Evolutionary conservation across 2,797 vertebrate species (phyloP), one percentile per base, ranked within the genome.

Genomic region (Syngnathus rostellatus): DNA sequence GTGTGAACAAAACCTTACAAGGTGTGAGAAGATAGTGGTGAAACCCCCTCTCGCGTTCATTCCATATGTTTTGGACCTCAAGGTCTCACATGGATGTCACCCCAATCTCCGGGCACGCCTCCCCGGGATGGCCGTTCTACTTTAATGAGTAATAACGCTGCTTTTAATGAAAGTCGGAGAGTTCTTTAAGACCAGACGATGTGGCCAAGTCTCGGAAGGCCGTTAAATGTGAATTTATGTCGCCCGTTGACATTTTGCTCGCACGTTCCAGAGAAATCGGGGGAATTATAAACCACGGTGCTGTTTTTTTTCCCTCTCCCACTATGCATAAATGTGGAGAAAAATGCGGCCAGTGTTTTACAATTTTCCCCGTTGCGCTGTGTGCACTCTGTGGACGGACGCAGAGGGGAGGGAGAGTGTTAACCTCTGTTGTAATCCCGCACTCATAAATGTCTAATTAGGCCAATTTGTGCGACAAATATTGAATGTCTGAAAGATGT

Each of bases 141-240:
- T 62, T 57, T 85, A 84, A 81, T 74, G 69, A 79, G 74, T 66
- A 83, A 76, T 73, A 79, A 83, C 82, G 80, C 83, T 76, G 80
- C 77, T 79, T 83, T 83, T 79, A 87, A 85, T 81, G 74, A 89
- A 88, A 83, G 72, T 75, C 74, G 10, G 80, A 79, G 77, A 81
- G 80, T 87, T 86, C 63, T 78, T 75, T 62, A 78, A 78, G 75
- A 84, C 85, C 77, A 84, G 78, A 79, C 83, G 78, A 69, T 73
- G 68, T 73, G 75, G 77, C 75, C 72, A 74, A 87, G 81, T 89
- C 87, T 87, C 89, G 77, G 66, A 80, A 84, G 79, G 85, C 80
- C 73, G 85, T 91, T 86, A 89, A 87, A 87, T 77, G 57, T 79
- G 66, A 83, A 90, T 91, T 89, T 90, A 91, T 89, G 84, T 72